A percentile compares a stretch with the other conserved stretches of the same genome.
Evolutionary conservation across 92 coral and sea anemone genomes (phyloP).

Genomic region (Pocillopora grandis): DNA sequence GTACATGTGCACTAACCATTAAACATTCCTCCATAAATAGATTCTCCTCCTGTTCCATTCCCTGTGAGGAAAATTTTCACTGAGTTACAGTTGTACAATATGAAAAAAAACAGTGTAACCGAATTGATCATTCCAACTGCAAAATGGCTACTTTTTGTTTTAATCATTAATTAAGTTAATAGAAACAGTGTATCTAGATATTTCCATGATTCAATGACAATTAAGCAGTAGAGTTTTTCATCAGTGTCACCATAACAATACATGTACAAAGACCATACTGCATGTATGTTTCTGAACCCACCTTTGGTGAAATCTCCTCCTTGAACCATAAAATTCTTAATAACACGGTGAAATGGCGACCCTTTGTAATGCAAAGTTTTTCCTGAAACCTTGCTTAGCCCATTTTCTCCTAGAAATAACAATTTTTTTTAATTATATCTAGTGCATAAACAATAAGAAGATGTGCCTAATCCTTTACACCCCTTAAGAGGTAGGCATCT

Average conservation of each 20-base stretch:
- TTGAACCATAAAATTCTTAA: conserved; percentile 97
- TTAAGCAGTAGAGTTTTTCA: too few species aligned
- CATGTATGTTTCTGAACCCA: neutral
- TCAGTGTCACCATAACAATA: too few species aligned
- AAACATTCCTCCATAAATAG: conserved; percentile 93
- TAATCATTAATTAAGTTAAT: too few species aligned
- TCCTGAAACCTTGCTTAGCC: conserved; percentile 83
- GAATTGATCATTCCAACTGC: too few species aligned
- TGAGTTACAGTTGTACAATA: too few species aligned
- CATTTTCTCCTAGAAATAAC: conserved; percentile 75
- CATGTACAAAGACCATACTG: too few species aligned
- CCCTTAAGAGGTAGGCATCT: too few species aligned
- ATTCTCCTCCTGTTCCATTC: conserved; percentile 99
- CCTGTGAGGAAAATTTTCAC: conserved; percentile 46
- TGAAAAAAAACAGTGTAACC: neutral
- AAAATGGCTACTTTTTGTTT: too few species aligned
- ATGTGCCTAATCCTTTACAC: too few species aligned
- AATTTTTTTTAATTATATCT: neutral
- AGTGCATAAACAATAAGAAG: neutral
- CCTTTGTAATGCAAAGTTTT: conserved; percentile 96
- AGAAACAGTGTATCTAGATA: too few species aligned
- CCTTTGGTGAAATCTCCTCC: conserved; percentile 99
- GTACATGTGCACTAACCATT: conserved; percentile 56
- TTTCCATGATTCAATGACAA: too few species aligned
- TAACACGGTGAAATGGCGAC: conserved; percentile 90